Base-by-base conservation (phyloP, 2,888 invertebrate genomes). In the Stegana nigrithorax region DNA sequence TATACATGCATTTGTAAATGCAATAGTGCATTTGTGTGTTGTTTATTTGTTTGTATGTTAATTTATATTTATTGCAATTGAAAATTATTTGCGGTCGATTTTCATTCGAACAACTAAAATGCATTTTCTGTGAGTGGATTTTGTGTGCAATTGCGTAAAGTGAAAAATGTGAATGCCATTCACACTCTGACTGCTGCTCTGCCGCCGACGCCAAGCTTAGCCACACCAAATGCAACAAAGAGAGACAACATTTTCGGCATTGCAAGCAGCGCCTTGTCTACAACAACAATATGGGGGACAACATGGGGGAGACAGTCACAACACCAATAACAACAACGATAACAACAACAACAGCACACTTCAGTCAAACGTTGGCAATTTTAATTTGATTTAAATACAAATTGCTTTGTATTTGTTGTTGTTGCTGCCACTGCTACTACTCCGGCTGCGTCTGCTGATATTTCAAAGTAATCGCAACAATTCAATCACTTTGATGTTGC, bases 401-500 rank as follows among this genome's bases (percentile, higher is more conserved):
- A 66, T 63, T 67, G 67, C 65, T 73, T 65, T 62, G 62, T 65
- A 65, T 62, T 55, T 63, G 62, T 58, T 60, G 32, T 7, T 44
- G 50, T 32, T 21, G 53, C 32, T 14, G 45, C 17, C 21, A 19
- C 25, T 47, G 23, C 6, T 23, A 23, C 17, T 12, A 19, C 25
- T 47, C 12, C 6, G 10, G 47, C 45, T 36, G 12, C 27, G 23
- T 56, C 26, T 58, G 44, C 8, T 53, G 63, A 70, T 69, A 67
- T 67, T 64, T 73, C 68, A 71, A 78, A 79, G 82, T 76, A 79
- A 81, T 81, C 81, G 78, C 72, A 72, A 78, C 78, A 77, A 79
- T 77, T 81, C 80, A 81, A 79, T 79, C 75, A 79, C 78, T 79
- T 79, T 79, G 78, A 81, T 81, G 82, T 81, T 60, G 68, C 73